Conservation (phyloP, 92 coral and sea anemone genomes). For the Bergia puertoricense region DNA sequence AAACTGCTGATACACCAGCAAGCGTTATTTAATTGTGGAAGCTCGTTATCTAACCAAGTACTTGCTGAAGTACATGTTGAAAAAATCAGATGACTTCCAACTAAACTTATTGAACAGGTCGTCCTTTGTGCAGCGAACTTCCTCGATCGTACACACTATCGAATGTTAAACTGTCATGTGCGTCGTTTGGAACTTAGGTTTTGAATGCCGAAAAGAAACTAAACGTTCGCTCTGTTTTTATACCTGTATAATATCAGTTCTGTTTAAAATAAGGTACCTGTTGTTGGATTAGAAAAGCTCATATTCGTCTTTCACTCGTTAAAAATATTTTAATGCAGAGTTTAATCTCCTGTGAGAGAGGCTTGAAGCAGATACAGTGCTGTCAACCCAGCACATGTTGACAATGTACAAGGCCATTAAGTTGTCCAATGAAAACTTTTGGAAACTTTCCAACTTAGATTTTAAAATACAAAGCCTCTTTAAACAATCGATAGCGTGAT, state of each 20-base stretch:
- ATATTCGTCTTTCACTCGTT: not conserved
- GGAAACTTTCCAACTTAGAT: slow-evolving; percentile 21
- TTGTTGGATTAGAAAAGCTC: not conserved
- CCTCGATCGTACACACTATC: not conserved
- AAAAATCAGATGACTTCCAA: not conserved
- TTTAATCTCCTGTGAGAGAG: not conserved
- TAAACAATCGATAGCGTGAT: not conserved
- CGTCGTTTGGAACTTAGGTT: not conserved
- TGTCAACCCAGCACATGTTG: not conserved
- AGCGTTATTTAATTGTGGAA: not conserved
- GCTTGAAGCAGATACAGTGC: not conserved
- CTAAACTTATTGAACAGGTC: not conserved
- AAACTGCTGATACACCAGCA: not conserved
- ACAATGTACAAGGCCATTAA: not conserved
- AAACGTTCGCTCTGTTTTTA: not conserved
- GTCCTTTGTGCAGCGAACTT: not conserved
- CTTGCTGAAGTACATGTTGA: not conserved
- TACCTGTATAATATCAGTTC: not conserved
- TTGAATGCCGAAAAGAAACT: not conserved
- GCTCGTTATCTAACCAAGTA: not conserved
- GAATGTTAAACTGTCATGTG: not conserved
- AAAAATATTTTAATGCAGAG: not conserved
- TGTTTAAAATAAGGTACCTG: not conserved
- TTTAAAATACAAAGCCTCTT: not conserved
- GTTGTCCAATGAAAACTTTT: not conserved